Base-by-base conservation (phyloP, 2,113 vertebrate genomes). In the Anarhynchus alexandrinus region DNA sequence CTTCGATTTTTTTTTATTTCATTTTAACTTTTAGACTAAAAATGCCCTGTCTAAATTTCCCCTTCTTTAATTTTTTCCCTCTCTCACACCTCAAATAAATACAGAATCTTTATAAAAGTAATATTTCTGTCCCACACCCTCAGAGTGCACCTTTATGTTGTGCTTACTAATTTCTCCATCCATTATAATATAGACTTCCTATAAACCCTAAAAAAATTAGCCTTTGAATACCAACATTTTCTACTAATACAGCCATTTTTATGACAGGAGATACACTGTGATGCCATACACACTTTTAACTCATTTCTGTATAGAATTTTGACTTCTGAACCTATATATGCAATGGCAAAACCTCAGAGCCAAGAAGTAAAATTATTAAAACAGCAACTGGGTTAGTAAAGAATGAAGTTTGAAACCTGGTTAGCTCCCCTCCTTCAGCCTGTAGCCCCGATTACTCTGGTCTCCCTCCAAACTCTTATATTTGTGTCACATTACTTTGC, bases 401-500 rank as follows among this genome's bases (percentile, higher is more conserved):
- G 47, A 40, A 27, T 4, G 6, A 40, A 4, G 22, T 29, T 62
- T 52, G 15, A 9, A 59, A 29, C 11, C 13, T 5, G 21, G 40
- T 36, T 32, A 10, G 8, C 49, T 59, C 32, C 9, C 23, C 27
- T 55, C 25, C 36, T 78, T 27, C 32, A 11, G 2, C 3, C 43
- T 12, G 19, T 5, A 47, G 40, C 25, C 55, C 52, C 1, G 0
- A 14, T 21, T 32, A 2, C 38, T 34, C 59, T 23, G 23, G 5
- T 22, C n/a, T 47, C 6, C 16, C 42, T 55, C 65, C 38, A 22
- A 15, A 14, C 7, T 19, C 2, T 0, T 36, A 4, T 2, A 42
- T 73, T 21, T 26, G 25, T 22, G 21, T 45, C 1, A 0, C 5
- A 1, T 29, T 16, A 15, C 38, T n/a, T 34, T 25, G 4, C 43